phyloP scores from a whole-genome alignment of 2,888 invertebrate species.

The Agonopterix arenella region DNA sequence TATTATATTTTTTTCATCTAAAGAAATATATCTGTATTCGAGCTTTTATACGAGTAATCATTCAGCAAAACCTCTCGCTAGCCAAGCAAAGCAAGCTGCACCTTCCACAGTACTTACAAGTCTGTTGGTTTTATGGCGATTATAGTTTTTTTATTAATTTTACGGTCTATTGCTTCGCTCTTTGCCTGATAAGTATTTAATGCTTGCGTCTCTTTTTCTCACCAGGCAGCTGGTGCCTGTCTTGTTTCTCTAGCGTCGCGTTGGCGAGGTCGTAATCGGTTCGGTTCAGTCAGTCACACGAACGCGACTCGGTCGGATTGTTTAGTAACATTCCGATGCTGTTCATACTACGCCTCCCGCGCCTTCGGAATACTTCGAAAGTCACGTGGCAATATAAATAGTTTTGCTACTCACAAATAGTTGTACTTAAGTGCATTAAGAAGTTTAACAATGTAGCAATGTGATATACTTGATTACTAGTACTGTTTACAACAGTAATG shows the following conservation, averaged over 20 bases:
- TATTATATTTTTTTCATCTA: no score
- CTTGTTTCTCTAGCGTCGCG: conserved; percentile 20
- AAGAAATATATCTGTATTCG: no score
- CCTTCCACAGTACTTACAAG: no score
- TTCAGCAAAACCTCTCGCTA: no score
- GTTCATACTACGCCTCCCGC: neutral
- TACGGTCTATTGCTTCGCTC: conserved; percentile 15
- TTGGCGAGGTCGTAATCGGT: conserved; percentile 3
- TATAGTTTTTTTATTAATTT: conserved; percentile 17
- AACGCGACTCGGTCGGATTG: conserved; percentile 1
- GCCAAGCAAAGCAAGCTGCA: no score
- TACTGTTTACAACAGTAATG: conserved; percentile 32
- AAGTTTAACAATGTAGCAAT: conserved; percentile 19
- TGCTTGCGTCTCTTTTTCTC: conserved; percentile 27
- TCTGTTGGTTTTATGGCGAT: no score
- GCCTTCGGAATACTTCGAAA: neutral
- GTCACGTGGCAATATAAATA: conserved; percentile 6
- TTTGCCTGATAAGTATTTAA: neutral
- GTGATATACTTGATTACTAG: conserved; percentile 28
- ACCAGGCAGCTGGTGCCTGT: conserved; percentile 34
- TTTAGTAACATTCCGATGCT: conserved; percentile 2
- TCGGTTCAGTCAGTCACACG: conserved; percentile 8
- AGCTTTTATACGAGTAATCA: no score
- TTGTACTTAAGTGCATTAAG: conserved; percentile 6
- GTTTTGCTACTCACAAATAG: neutral